Evolutionary conservation across 2,113 vertebrate genomes (phyloP).

Genomic region (Rallus limicola): DNA sequence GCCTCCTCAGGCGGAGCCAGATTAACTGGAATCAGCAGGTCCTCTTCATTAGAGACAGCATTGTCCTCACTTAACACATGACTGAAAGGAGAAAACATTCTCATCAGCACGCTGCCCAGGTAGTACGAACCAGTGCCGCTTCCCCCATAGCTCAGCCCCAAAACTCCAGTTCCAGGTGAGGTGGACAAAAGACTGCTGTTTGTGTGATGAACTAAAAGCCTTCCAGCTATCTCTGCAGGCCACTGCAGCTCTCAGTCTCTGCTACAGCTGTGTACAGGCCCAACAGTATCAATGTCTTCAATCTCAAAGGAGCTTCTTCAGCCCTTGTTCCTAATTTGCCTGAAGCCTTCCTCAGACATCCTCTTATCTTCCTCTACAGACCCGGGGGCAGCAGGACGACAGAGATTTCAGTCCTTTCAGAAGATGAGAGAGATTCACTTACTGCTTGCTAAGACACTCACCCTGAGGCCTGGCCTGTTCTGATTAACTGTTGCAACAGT

Average conservation of each 20-base stretch:
- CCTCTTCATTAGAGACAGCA: not conserved
- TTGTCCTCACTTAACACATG: slow-evolving; percentile 32
- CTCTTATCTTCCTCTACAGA: not conserved
- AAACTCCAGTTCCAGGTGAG: not conserved
- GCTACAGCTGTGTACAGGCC: not conserved
- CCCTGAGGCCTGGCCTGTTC: not conserved
- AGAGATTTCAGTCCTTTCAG: not conserved
- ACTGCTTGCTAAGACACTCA: not conserved
- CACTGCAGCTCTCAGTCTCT: not conserved
- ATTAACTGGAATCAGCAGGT: slow-evolving; percentile 20
- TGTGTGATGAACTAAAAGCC: not conserved
- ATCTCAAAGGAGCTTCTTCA: not conserved
- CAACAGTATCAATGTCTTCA: not conserved
- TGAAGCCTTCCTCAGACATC: not conserved
- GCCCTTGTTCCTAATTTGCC: not conserved
- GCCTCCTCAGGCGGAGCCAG: slow-evolving; percentile 21
- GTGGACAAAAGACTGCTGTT: not conserved
- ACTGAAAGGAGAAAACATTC: slow-evolving; percentile 52
- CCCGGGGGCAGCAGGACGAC: not conserved
- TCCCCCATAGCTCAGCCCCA: not conserved
- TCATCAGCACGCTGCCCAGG: not conserved
- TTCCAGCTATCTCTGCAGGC: not conserved
- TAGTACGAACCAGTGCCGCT: not conserved
- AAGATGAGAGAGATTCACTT: not conserved
- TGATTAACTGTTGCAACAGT: not conserved